A percentile compares a stretch with the other conserved stretches of the same genome.
Evolutionary conservation across 2,888 invertebrate genomes (phyloP).

Genomic region (Anarsia innoxiella): DNA sequence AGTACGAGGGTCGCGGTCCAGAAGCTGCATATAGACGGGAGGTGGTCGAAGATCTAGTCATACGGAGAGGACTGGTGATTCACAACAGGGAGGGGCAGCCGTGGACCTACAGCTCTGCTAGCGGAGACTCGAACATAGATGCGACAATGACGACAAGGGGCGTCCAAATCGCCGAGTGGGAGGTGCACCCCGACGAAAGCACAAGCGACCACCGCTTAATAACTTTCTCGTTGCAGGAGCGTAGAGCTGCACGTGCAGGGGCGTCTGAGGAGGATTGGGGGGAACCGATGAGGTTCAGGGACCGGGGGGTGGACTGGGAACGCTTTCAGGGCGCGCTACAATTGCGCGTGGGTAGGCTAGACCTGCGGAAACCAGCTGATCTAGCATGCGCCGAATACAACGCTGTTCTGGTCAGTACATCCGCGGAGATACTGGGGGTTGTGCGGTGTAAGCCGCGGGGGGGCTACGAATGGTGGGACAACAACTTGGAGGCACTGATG

Average conservation of each 20-base stretch:
- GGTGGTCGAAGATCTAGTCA: conserved; percentile 17
- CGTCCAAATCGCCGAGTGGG: conserved; percentile 12
- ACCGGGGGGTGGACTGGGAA: background rate
- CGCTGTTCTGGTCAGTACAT: conserved; percentile 1
- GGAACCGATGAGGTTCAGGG: background rate
- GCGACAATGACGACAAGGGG: conserved; percentile 17
- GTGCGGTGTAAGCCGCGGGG: background rate
- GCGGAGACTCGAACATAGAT: conserved; percentile 24
- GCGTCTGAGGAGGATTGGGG: background rate
- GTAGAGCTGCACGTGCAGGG: background rate
- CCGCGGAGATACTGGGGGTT: conserved; percentile 9
- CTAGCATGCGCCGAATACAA: conserved; percentile 7
- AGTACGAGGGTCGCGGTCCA: conserved; percentile 16
- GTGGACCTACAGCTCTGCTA: conserved; percentile 15
- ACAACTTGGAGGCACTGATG: conserved; percentile 8
- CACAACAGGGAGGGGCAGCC: conserved; percentile 15
- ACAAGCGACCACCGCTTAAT: conserved; percentile 22
- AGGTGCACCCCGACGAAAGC: conserved; percentile 13
- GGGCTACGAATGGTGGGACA: conserved; percentile 19
- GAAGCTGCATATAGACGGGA: conserved; percentile 11
- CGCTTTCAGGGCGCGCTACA: background rate
- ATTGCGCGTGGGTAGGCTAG: background rate
- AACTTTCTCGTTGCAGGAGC: conserved; percentile 5
- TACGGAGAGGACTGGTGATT: conserved; percentile 7
- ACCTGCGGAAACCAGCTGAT: conserved; percentile 2